Percentiles rank a stretch among this genome's conserved stretches.
Evolutionary conservation across 1,140 invertebrate genomes (phyloP).

Genomic region (Akabosia matsudoensis): DNA sequence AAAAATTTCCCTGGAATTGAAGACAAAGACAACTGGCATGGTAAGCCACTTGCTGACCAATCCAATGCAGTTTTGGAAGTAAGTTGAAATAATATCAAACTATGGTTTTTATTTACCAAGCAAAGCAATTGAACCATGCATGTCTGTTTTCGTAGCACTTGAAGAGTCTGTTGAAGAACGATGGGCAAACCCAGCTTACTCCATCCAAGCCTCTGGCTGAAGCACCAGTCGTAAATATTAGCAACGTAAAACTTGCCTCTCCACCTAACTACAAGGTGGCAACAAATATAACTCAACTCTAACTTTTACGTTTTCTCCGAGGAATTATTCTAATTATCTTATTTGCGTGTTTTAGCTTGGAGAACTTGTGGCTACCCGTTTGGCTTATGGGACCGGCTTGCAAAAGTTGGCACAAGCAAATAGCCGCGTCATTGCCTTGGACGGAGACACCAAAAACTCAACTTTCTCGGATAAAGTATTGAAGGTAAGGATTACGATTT

Average conservation of each 20-base stretch:
- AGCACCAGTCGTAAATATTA: constrained; percentile 68
- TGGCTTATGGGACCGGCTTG: constrained; percentile 90
- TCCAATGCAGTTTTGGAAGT: constrained; percentile 70
- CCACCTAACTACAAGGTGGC: constrained; percentile 76
- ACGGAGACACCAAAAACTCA: constrained; percentile 98
- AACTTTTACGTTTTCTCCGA: no score
- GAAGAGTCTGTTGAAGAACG: constrained; percentile 63
- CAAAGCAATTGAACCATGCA: no score
- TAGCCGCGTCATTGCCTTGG: constrained; percentile 80
- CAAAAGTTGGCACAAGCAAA: constrained; percentile 82
- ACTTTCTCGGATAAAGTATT: constrained; percentile 93
- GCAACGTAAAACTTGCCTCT: constrained; percentile 71
- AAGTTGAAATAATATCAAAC: constrained; percentile 31
- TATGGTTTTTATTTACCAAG: no score
- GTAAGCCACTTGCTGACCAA: constrained; percentile 85
- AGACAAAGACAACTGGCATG: constrained; percentile 94
- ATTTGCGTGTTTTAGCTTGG: constrained; percentile 52
- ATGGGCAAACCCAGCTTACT: constrained; percentile 57
- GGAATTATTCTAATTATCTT: not conserved
- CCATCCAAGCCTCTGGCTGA: constrained; percentile 65
- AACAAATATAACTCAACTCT: not conserved
- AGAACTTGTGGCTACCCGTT: constrained; percentile 81
- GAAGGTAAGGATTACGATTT: constrained; percentile 57
- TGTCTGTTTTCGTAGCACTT: constrained; percentile 59
- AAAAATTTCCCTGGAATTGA: constrained; percentile 83